Evolutionary conservation across 2,113 vertebrate species (phyloP).

Genomic region (Sardina pilchardus): DNA sequence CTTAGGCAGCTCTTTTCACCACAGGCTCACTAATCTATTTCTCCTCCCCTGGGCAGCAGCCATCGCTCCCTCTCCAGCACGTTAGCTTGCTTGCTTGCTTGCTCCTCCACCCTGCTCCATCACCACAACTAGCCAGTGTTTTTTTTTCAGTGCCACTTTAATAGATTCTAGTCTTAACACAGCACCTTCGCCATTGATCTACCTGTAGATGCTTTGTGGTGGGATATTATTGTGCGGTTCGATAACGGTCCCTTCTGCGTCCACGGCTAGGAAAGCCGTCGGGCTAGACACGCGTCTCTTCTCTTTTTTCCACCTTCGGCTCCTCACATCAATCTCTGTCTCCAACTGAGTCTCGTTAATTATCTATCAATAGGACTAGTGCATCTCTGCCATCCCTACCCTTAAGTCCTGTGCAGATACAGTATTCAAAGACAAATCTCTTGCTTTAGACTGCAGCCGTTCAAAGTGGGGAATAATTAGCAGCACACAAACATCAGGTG

Average conservation of each 20-base stretch:
- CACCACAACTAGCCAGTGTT: not conserved
- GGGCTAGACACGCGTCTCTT: not conserved
- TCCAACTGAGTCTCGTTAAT: constrained; percentile 34
- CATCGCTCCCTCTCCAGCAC: not conserved
- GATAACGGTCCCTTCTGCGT: not conserved
- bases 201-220: constrained; percentile 25
- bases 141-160: constrained; percentile 18
- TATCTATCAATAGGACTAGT: not conserved
- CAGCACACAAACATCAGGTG: constrained; percentile 16
- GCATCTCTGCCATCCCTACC: not conserved
- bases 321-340: constrained; percentile 36
- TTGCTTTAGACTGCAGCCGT: not conserved
- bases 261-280: not conserved
- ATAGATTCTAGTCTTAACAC: constrained; percentile 23
- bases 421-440: not conserved
- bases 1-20: constrained; percentile 37
- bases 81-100: not conserved
- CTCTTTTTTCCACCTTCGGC: constrained; percentile 37
- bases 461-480: constrained; percentile 21
- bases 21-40: constrained; percentile 32
- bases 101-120: not conserved
- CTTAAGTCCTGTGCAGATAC: not conserved
- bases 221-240: constrained; percentile 13
- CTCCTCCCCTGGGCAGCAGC: constrained; percentile 32
- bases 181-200: constrained; percentile 38